A percentile compares a stretch with the other conserved stretches of the same genome.
Evolutionary conservation across 1,140 invertebrate genomes (phyloP).

Genomic region (Microplitis demolitor): DNA sequence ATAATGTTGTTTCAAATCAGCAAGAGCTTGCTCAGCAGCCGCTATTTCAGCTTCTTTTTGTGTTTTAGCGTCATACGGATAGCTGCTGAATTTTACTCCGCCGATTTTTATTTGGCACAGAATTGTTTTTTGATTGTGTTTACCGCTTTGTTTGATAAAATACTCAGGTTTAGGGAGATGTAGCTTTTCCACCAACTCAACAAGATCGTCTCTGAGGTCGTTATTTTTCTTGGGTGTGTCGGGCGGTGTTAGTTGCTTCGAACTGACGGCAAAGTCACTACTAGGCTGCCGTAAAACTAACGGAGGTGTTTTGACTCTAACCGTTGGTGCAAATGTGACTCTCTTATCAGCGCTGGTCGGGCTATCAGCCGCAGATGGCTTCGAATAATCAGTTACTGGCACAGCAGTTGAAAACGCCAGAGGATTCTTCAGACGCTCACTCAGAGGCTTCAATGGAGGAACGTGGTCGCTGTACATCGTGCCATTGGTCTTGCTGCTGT

Average conservation of each 20-base stretch:
- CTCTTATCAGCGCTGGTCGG: background rate
- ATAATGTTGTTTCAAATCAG: conserved; percentile 50
- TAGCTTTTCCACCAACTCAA: conserved; percentile 6
- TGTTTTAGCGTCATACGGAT: conserved; percentile 64
- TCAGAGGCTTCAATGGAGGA: background rate
- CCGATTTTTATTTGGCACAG: conserved; percentile 54
- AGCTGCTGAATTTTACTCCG: conserved; percentile 61
- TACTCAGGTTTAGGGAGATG: conserved; percentile 38
- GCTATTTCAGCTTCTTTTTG: conserved; percentile 61
- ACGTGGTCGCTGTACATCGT: too few relatives aligned
- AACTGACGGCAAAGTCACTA: too few relatives aligned
- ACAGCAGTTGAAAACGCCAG: background rate
- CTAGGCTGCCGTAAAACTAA: background rate
- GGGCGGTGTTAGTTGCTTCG: background rate
- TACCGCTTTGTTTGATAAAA: conserved; percentile 22
- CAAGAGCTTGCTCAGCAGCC: conserved; percentile 63
- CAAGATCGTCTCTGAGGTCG: conserved; percentile 39
- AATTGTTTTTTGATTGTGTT: conserved; percentile 26
- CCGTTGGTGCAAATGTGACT: background rate
- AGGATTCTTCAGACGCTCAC: background rate
- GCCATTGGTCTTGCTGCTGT: too few relatives aligned
- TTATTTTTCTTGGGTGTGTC: background rate
- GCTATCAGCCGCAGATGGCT: background rate
- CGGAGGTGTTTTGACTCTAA: conserved; percentile 29
- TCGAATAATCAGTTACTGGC: too few relatives aligned